phyloP scores from a whole-genome alignment of 2,113 vertebrate genomes.

The Alexandromys fortis region DNA sequence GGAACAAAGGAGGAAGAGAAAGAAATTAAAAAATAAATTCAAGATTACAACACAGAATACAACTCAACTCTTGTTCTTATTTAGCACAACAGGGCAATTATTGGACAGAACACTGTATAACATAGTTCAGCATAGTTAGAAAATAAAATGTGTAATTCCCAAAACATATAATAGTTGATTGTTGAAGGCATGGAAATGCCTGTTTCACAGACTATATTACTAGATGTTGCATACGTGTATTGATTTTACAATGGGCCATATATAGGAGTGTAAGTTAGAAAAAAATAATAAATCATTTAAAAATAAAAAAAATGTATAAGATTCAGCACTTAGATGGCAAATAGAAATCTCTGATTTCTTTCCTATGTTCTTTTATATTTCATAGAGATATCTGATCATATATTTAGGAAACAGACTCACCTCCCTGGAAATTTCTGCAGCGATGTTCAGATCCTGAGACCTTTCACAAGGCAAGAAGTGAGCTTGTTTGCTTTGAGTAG shows the following conservation, averaged over 20 bases:
- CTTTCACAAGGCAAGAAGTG: not conserved
- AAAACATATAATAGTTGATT: not conserved
- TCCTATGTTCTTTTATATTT: too few relatives aligned
- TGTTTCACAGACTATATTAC: not conserved
- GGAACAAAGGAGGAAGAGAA: not conserved
- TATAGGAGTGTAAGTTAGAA: not conserved
- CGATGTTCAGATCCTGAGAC: not conserved
- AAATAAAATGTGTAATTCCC: not conserved
- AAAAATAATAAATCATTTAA: not conserved
- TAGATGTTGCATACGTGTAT: too few relatives aligned
- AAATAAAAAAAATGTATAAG: not conserved
- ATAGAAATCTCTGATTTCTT: not conserved
- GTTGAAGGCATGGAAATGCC: not conserved
- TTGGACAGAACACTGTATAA: not conserved
- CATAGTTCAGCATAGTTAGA: not conserved
- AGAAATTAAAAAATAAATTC: not conserved
- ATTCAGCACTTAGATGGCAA: not conserved
- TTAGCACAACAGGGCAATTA: not conserved
- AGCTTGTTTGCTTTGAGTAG: not conserved
- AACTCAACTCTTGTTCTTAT: not conserved
- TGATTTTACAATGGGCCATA: not conserved
- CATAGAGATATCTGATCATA: not conserved
- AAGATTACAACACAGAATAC: not conserved
- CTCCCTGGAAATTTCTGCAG: not conserved
- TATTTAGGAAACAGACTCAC: not conserved